phyloP scores from a whole-genome alignment of 92 coral and sea anemone species.

The Parazoanthus swiftii region DNA sequence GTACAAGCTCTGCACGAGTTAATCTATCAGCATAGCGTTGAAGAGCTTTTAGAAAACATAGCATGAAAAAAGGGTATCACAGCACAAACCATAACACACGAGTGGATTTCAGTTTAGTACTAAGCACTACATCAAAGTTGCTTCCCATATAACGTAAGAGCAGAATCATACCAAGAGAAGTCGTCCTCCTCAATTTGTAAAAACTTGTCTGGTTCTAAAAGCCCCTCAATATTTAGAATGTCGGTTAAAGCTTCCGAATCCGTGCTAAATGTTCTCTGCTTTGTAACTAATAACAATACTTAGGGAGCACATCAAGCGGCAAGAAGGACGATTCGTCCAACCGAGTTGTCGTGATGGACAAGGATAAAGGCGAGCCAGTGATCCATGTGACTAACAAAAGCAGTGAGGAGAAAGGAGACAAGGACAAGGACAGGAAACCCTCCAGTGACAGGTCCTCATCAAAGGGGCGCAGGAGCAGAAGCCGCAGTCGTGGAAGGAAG shows the following conservation, averaged over 20 bases:
- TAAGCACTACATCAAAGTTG: background rate
- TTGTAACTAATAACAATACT: constrained; percentile 39
- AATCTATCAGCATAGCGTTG: too few relatives aligned
- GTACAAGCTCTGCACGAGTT: background rate
- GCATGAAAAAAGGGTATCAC: too few relatives aligned
- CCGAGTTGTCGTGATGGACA: constrained; percentile 61
- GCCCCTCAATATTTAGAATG: constrained; percentile 22
- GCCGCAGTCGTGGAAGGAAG: constrained; percentile 58
- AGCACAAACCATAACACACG: background rate
- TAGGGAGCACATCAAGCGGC: constrained; percentile 37
- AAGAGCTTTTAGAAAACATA: too few relatives aligned
- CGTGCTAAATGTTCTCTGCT: constrained; percentile 39
- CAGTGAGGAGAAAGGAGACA: constrained; percentile 63
- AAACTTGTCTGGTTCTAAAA: background rate
- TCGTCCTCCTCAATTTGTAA: background rate
- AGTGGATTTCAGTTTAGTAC: background rate
- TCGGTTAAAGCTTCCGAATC: constrained; percentile 2
- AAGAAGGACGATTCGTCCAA: constrained; percentile 46
- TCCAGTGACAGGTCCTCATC: constrained; percentile 46
- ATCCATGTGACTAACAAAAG: constrained; percentile 56
- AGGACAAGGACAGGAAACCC: constrained; percentile 48
- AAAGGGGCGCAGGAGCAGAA: constrained; percentile 53
- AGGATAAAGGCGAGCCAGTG: constrained; percentile 64
- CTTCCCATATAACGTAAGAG: background rate
- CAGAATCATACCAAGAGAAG: background rate